Conservation (phyloP, 2,113 vertebrate genomes). For the Promerops cafer region DNA sequence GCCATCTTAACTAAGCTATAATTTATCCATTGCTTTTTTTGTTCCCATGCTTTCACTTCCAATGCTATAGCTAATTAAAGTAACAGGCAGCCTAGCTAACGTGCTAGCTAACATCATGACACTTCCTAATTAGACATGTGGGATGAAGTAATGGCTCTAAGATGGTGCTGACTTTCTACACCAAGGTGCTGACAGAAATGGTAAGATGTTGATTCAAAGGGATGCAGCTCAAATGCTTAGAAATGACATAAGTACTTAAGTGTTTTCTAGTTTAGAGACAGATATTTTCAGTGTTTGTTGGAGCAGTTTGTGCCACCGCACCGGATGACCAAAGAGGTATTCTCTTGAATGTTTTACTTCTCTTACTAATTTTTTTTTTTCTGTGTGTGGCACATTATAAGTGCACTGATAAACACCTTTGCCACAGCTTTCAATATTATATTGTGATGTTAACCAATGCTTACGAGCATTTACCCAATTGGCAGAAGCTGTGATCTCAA, state of each 20-base stretch:
- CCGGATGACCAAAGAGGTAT: neutral
- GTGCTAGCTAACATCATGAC: neutral
- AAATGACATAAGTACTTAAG: neutral
- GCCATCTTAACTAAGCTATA: neutral
- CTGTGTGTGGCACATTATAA: fast-evolving
- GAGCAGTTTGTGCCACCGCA: neutral
- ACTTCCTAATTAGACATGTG: constrained; percentile 19
- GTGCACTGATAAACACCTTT: neutral
- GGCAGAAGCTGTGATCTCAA: neutral
- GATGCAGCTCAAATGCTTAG: neutral
- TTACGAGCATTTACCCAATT: neutral
- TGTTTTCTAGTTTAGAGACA: neutral
- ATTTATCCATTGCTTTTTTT: constrained; percentile 44
- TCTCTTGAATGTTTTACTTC: neutral
- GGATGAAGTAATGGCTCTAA: constrained; percentile 13
- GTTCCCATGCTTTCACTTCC: neutral
- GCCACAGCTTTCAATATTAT: neutral
- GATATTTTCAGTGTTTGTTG: neutral
- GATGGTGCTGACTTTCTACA: neutral
- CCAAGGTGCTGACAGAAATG: neutral
- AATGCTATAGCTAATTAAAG: neutral
- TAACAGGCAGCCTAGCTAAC: neutral
- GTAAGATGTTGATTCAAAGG: neutral
- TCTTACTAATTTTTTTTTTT: neutral
- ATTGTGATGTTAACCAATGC: neutral